A percentile compares a stretch with the other conserved stretches of the same genome.
phyloP scores from a whole-genome alignment of 2,888 invertebrate genomes.

The Heliconius sara region DNA sequence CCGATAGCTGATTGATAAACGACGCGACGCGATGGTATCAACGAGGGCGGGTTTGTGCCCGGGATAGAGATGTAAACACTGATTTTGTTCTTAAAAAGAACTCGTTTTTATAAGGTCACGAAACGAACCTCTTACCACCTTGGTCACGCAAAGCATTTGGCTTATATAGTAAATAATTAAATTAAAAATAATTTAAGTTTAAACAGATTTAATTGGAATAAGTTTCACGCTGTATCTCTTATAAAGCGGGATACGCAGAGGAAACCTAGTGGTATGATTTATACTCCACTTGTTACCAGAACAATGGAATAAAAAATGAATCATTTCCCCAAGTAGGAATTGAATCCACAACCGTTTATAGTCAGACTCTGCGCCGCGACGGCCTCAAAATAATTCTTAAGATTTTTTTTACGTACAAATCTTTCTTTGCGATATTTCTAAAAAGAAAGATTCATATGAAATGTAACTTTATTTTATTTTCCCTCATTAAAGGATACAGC shows the following conservation, averaged over 20 bases:
- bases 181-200: neutral
- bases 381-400: neutral
- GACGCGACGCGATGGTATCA: conserved; percentile 59
- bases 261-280: neutral
- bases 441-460: too few species aligned
- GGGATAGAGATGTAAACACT: conserved; percentile 50
- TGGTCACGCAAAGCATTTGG: conserved; percentile 7
- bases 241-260: neutral
- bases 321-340: neutral
- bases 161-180: neutral
- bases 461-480: too few species aligned
- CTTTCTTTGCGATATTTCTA: too few species aligned
- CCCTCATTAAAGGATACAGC: too few species aligned
- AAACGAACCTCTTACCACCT: neutral
- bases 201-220: too few species aligned
- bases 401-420: neutral
- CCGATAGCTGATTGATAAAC: conserved; percentile 61
- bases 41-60: conserved; percentile 59
- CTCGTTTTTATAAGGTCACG: conserved; percentile 16
- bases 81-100: conserved; percentile 29
- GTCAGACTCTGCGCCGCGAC: too few species aligned
- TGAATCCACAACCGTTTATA: neutral
- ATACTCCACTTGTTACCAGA: neutral
- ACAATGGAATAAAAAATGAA: neutral
- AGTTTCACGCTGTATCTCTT: too few species aligned